Percentiles rank a stretch among this genome's conserved stretches.
Conservation (phyloP, 1,140 invertebrate species). For the Melipona quadrifasciata region DNA sequence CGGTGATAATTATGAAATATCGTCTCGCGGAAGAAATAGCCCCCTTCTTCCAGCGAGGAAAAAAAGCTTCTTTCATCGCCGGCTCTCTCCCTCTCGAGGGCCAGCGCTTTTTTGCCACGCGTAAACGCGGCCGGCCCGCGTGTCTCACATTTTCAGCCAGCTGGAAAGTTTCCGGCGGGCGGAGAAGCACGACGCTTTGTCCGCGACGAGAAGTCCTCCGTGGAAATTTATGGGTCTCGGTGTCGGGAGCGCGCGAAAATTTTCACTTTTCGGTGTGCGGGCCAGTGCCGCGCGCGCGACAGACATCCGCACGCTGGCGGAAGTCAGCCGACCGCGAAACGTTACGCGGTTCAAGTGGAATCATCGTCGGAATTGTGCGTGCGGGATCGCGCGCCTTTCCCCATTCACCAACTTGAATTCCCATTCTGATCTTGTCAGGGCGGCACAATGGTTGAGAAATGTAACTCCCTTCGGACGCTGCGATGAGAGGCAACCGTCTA, state of each 20-base stretch:
- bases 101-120: not conserved
- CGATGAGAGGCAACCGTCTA: not conserved
- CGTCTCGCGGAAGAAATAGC: not conserved
- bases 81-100: not conserved
- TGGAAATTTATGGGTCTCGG: conserved; percentile 18
- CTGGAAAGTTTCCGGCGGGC: conserved; percentile 16
- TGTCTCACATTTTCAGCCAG: conserved; percentile 22
- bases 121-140: conserved; percentile 11
- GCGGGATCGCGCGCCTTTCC: not conserved
- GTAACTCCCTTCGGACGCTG: not conserved
- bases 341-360: not conserved
- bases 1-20: conserved; percentile 40
- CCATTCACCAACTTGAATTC: not conserved
- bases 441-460: not conserved
- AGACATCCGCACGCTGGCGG: not conserved
- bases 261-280: conserved; percentile 30
- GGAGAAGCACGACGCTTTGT: conserved; percentile 10
- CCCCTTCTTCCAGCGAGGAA: not conserved
- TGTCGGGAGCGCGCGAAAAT: conserved; percentile 20
- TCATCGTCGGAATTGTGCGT: conserved; percentile 7
- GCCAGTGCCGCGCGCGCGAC: not conserved
- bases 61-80: conserved; percentile 2
- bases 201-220: conserved; percentile 32
- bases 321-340: conserved; percentile 7
- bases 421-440: conserved; percentile 10